Base-by-base conservation (phyloP, 2,113 vertebrate species). In the Rhipidura dahli region DNA sequence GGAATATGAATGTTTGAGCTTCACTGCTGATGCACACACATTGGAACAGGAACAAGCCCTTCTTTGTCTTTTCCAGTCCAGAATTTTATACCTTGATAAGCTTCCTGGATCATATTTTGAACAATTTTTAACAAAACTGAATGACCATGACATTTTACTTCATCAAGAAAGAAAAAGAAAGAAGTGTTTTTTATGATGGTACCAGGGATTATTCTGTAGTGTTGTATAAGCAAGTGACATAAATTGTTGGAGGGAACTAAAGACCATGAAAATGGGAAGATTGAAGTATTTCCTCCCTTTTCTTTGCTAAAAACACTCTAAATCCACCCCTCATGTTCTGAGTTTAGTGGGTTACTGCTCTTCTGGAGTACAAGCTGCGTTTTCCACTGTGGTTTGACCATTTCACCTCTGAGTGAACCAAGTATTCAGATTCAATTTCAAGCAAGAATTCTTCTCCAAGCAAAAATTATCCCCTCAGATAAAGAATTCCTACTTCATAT, bases 101-200 rank as follows among this genome's bases (percentile, higher is more conserved):
- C 4, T 44, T 68, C 15, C 42, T 1, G 7, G 17, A 27, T 39
- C 11, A 13, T 44, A 47, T 77, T 78, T 47, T 50, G 11, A 69
- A 8, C 2, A 26, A 7, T 23, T 56, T 57, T 76, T n/a, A 59
- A 76, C 2, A 71, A 63, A 54, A 59, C 8, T 64, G 33, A 60
- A 21, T 1, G 0, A 45, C 7, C 0, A 1, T 15, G 28, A 61
- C 7, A 10, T 63, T 59, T 75, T 56, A 31, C 3, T 45, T 45
- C 5, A 66, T 20, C 11, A 16, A 51, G 40, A 76, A 85, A 35
- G 37, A 47, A 75, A 83, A 66, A 39, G 0, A 37, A 69, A 31
- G 6, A 10, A 5, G 3, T 13, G 53, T 51, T 90, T 59, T 64
- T 57, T 4, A 31, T 45, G 15, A 19, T 21, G 7, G 17, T 39